phyloP scores from a whole-genome alignment of 2,797 vertebrate species.

The Acrossocheilus wenchowensis region DNA sequence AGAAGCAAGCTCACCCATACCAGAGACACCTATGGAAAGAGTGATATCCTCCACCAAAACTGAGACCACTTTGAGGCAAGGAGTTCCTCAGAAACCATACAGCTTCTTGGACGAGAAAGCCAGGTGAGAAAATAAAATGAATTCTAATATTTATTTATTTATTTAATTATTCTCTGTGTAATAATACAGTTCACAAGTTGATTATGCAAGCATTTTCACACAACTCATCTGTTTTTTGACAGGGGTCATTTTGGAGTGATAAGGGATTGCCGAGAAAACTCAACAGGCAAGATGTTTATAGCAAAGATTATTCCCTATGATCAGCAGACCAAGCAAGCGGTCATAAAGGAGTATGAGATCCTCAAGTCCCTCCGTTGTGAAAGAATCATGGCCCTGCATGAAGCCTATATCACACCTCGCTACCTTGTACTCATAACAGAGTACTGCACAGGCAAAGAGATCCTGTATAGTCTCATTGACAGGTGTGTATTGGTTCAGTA shows the following conservation, averaged over 20 bases:
- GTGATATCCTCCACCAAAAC: conserved; percentile 62
- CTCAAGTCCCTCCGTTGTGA: conserved; percentile 89
- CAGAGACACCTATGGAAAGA: conserved; percentile 66
- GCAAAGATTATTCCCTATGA: conserved; percentile 94
- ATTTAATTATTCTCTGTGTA: background rate
- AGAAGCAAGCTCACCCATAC: conserved; percentile 65
- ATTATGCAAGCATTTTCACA: background rate
- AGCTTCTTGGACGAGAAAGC: conserved; percentile 94
- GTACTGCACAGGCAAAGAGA: conserved; percentile 90
- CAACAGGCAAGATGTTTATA: conserved; percentile 89
- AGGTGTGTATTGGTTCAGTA: conserved; percentile 70
- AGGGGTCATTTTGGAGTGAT: conserved; percentile 94
- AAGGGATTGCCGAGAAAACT: conserved; percentile 90
- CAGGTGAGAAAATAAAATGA: conserved; percentile 77
- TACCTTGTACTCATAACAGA: conserved; percentile 95
- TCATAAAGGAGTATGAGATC: conserved; percentile 92
- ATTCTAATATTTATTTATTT: background rate
- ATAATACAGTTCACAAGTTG: background rate
- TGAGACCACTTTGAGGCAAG: conserved; percentile 81
- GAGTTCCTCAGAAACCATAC: conserved; percentile 94
- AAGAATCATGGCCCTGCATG: conserved; percentile 90
- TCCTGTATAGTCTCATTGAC: conserved; percentile 90
- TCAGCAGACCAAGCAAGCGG: conserved; percentile 82
- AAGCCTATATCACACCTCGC: conserved; percentile 94
- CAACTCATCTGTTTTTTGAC: background rate